These are phyloP conservation scores for Piliocolobus tephrosceles DNA, from an alignment of 2,113 vertebrate species.

Conservation along the genomic window DNA sequence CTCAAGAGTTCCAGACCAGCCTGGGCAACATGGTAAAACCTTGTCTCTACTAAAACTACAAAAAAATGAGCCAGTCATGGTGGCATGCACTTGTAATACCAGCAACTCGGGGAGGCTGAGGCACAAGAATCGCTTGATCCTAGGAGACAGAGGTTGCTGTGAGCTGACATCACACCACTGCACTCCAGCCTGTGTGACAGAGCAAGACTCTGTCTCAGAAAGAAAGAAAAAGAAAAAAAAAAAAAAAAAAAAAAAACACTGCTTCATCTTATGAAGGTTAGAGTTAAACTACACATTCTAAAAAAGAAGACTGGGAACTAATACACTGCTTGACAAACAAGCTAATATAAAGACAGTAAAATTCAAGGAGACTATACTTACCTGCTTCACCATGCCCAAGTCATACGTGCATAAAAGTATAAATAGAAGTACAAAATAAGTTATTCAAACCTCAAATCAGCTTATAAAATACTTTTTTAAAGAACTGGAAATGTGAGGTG, in stretches of 20 bases:
- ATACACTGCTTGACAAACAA: background rate
- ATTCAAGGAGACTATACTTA: background rate
- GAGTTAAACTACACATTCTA: background rate
- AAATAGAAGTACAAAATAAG: background rate
- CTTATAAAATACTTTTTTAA: slow-evolving; percentile 4
- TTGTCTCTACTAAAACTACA: background rate
- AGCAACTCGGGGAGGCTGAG: background rate
- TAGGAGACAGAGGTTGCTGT: background rate
- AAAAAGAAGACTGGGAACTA: slow-evolving; percentile 28
- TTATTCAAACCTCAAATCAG: background rate
- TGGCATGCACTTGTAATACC: background rate
- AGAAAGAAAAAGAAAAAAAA: background rate
- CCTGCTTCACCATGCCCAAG: background rate
- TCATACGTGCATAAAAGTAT: background rate
- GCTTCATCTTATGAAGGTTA: background rate
- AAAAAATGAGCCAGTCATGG: background rate
- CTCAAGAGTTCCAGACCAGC: background rate
- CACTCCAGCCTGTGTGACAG: background rate
- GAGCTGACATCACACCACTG: background rate
- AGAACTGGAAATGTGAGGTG: background rate
- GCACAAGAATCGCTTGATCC: background rate
- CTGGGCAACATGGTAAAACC: background rate
- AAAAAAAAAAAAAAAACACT: too few relatives aligned
- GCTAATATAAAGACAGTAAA: slow-evolving; percentile 1
- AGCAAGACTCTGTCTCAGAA: background rate